Percentiles rank a stretch among this genome's conserved stretches.
Conservation (phyloP, 1,140 invertebrate species). For the Zophobas morio region DNA sequence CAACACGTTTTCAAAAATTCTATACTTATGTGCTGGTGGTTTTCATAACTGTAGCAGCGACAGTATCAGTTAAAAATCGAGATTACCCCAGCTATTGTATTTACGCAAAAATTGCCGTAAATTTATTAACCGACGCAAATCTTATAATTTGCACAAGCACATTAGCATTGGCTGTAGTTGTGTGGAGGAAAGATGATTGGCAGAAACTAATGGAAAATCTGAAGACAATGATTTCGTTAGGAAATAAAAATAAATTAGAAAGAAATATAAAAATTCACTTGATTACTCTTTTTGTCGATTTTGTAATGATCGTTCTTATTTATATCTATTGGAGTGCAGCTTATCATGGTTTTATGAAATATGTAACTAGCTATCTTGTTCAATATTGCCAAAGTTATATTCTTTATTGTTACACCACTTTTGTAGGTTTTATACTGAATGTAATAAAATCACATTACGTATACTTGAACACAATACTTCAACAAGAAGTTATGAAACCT, state of each 20-base stretch:
- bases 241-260: background rate
- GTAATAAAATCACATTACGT: background rate
- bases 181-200: background rate
- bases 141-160: background rate
- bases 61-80: too few relatives aligned
- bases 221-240: background rate
- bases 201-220: background rate
- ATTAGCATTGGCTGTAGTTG: background rate
- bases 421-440: background rate
- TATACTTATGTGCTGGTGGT: too few relatives aligned
- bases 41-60: too few relatives aligned
- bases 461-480: background rate
- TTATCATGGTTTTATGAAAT: background rate
- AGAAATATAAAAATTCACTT: background rate
- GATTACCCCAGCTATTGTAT: too few relatives aligned
- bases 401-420: background rate
- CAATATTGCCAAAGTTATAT: background rate
- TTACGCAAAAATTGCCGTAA: background rate
- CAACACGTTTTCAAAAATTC: too few relatives aligned
- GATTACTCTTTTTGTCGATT: background rate
- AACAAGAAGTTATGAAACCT: background rate
- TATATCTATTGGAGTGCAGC: background rate
- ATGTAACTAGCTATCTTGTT: background rate
- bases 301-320: background rate
- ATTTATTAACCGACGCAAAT: background rate